Percentiles rank a stretch among this genome's conserved stretches.
These are phyloP conservation scores for Carassius gibelio DNA, from an alignment of 2,113 vertebrate species.

Conservation along the genomic window DNA sequence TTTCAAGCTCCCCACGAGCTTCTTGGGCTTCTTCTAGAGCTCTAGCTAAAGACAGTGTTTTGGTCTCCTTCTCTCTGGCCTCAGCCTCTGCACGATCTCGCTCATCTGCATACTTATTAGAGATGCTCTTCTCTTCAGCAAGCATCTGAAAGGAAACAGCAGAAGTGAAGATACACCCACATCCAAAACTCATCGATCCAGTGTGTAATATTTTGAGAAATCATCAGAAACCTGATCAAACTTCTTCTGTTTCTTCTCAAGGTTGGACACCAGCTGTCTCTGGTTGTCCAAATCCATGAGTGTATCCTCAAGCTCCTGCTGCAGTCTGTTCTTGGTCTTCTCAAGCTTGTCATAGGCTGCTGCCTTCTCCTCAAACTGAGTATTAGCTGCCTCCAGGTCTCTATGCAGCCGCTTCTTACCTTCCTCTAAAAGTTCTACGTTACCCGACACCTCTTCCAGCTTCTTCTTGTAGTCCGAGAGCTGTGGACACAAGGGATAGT, in stretches of 20 bases:
- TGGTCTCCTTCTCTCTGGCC: slow-evolving; percentile 96
- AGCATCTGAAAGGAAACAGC: slow-evolving; percentile 79
- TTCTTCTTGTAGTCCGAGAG: slow-evolving; percentile 94
- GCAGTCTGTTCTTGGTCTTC: slow-evolving; percentile 95
- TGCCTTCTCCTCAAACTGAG: slow-evolving; percentile 93
- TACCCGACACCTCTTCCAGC: slow-evolving; percentile 85
- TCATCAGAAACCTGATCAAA: slow-evolving; percentile 87
- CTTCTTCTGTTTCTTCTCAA: slow-evolving; percentile 99
- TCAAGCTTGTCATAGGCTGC: slow-evolving; percentile 95
- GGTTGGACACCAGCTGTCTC: slow-evolving; percentile 90
- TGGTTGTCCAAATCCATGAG: slow-evolving; percentile 94
- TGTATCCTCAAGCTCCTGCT: slow-evolving; percentile 95
- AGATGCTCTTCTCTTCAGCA: slow-evolving; percentile 96
- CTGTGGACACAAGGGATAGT: slow-evolving; percentile 64
- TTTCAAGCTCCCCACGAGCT: slow-evolving; percentile 92
- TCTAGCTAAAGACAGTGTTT: slow-evolving; percentile 89
- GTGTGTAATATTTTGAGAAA: not conserved
- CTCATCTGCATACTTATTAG: slow-evolving; percentile 92
- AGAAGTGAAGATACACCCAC: not conserved
- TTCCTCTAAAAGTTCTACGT: slow-evolving; percentile 88
- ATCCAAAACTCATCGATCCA: not conserved
- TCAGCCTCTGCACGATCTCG: slow-evolving; percentile 94
- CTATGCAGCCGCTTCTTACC: slow-evolving; percentile 91
- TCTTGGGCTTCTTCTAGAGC: slow-evolving; percentile 93
- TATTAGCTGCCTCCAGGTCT: slow-evolving; percentile 86